Percentiles rank a stretch among this genome's conserved stretches.
Evolutionary conservation across 2,888 invertebrate species (phyloP).

Genomic region (Perithous albicinctus): DNA sequence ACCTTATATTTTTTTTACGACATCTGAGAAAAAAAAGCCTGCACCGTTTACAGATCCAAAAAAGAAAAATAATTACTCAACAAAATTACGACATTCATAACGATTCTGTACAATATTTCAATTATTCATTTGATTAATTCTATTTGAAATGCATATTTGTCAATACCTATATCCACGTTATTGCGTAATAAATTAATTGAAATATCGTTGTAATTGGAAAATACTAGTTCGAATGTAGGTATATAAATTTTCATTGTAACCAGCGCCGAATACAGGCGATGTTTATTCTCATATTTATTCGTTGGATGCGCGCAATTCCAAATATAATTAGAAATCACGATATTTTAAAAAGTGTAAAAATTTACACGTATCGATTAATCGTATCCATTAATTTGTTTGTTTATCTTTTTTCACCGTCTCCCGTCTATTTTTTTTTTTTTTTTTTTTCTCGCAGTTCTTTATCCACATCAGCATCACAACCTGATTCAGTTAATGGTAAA

Average conservation of each 20-base stretch:
- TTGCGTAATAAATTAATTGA: neutral
- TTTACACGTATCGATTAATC: conserved; percentile 2
- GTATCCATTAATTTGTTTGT: conserved; percentile 34
- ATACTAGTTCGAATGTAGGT: neutral
- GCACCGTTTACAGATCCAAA: no score
- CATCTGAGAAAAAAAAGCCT: no score
- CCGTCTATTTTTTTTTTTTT: conserved; percentile 11
- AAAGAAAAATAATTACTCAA: no score
- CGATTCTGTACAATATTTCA: neutral
- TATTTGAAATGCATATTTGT: neutral
- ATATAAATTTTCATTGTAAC: neutral
- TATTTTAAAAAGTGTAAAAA: neutral
- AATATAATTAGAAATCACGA: neutral
- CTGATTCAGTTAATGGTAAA: conserved; percentile 55
- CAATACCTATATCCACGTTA: neutral
- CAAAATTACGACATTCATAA: neutral
- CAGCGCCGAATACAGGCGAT: neutral
- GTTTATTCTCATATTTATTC: neutral
- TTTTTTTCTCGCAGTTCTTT: conserved; percentile 27
- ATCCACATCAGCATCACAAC: conserved; percentile 20
- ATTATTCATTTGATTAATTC: neutral
- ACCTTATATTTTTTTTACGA: no score
- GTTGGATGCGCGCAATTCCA: neutral
- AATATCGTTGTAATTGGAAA: neutral
- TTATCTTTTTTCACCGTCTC: no score